Base-by-base conservation (phyloP, 2,888 invertebrate genomes). In the Dryomyza anilis region DNA sequence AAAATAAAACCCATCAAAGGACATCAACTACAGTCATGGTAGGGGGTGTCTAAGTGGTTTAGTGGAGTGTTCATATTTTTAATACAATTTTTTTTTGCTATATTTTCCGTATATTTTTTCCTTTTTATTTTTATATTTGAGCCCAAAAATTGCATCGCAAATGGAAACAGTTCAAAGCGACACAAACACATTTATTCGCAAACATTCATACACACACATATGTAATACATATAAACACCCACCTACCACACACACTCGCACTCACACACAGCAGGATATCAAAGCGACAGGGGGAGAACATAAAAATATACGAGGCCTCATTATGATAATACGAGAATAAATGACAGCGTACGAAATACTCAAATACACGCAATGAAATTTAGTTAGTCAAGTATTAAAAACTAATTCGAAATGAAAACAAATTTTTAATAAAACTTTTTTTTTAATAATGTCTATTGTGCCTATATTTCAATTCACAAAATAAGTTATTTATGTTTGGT, bases 271-370 rank as follows among this genome's bases (percentile, higher is more conserved):
- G 48, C 56, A 64, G 61, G 62, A 66, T 57, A 53, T 53, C 23
- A 10, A 50, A 25, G 19, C 46, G 57, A 21, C 30, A 27, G 27
- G 25, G 73, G 75, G n/a, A n/a, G 74, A 76, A 76, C 78, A 76
- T 76, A 77, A 78, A 78, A 76, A 78, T 76, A 76, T 78, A 76
- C 78, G 77, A 78, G 73, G 69, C 69, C 76, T 76, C 78, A 76
- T 76, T 76, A 76, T 76, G 78, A 77, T 76, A 78, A 76, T 76
- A 77, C 76, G 76, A 77, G 74, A 78, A 76, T 76, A 76, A 76
- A 78, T 76, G 78, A 76, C 78, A 75, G 71, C 75, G 58, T n/a
- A n/a, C n/a, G n/a, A n/a, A n/a, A n/a, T n/a, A n/a, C n/a, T n/a
- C n/a, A n/a, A n/a, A n/a, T n/a, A n/a, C n/a, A n/a, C n/a, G n/a